These are phyloP conservation scores for Pedicia rivosa DNA, from an alignment of 2,888 invertebrate genomes.

Conservation along the genomic window DNA sequence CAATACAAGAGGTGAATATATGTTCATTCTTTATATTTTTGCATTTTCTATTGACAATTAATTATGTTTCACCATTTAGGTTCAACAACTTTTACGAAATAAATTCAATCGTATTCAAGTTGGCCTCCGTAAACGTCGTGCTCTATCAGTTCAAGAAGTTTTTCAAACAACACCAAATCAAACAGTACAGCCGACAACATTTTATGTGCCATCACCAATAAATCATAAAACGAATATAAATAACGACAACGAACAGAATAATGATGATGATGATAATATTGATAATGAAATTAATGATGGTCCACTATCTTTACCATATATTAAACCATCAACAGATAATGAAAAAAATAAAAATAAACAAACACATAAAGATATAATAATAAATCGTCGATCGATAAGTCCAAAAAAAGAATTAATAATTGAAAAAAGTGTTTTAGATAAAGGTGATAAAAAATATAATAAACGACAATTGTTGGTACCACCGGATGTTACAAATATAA, in stretches of 20 bases:
- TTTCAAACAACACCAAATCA: conserved; percentile 21
- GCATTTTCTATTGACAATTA: neutral
- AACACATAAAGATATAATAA: too few relatives aligned
- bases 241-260: conserved; percentile 1
- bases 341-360: conserved; percentile 1
- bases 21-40: neutral
- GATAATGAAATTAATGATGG: conserved; percentile 8
- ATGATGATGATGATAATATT: neutral
- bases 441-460: too few relatives aligned
- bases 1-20: conserved; percentile 39
- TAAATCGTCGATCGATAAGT: too few relatives aligned
- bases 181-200: conserved; percentile 37
- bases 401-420: too few relatives aligned
- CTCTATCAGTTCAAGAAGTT: conserved; percentile 53
- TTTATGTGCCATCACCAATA: conserved; percentile 51
- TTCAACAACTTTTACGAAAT: conserved; percentile 37
- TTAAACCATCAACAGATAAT: neutral
- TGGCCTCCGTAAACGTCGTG: conserved; percentile 46
- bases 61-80: neutral
- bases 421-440: too few relatives aligned
- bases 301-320: conserved; percentile 10
- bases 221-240: conserved; percentile 15
- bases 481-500: too few relatives aligned
- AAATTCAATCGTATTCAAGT: conserved; percentile 55
- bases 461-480: too few relatives aligned